Conservation (phyloP, 2,888 invertebrate species). For the Athalia cordata region DNA sequence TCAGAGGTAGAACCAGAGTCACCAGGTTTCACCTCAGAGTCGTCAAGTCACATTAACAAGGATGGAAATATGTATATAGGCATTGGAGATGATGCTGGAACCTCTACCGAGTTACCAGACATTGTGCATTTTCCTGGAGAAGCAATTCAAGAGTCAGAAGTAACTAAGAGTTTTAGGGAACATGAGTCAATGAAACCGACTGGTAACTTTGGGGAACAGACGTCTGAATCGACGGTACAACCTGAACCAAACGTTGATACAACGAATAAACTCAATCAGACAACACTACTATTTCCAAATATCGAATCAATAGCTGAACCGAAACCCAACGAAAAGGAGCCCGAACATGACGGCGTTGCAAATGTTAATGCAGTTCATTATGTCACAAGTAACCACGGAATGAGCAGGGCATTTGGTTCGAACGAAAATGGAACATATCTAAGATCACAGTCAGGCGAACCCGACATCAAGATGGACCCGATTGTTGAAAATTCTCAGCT, state of each 20-base stretch:
- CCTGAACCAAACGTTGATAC: not conserved
- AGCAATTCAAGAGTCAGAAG: not conserved
- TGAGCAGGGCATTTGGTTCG: slow-evolving; percentile 6
- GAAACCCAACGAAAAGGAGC: not conserved
- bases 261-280: slow-evolving; percentile 9
- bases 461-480: slow-evolving; percentile 1
- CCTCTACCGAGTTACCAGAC: slow-evolving; percentile 19
- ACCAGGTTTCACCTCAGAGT: slow-evolving; percentile 10
- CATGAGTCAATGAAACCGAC: not conserved
- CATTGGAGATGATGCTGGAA: not conserved
- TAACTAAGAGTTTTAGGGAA: not conserved
- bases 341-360: slow-evolving; percentile 6
- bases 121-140: slow-evolving; percentile 25
- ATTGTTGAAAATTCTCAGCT: slow-evolving; percentile 1
- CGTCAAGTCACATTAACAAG: not conserved
- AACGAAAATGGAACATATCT: slow-evolving; percentile 1
- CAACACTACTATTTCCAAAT: not conserved
- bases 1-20: slow-evolving; percentile 35
- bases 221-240: slow-evolving; percentile 25
- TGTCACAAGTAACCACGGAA: not conserved
- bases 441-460: not conserved
- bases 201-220: not conserved
- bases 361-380: slow-evolving; percentile 6
- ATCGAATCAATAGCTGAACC: not conserved
- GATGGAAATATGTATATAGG: not conserved